phyloP scores from a whole-genome alignment of 92 coral and sea anemone species.

The Porites divaricata region DNA sequence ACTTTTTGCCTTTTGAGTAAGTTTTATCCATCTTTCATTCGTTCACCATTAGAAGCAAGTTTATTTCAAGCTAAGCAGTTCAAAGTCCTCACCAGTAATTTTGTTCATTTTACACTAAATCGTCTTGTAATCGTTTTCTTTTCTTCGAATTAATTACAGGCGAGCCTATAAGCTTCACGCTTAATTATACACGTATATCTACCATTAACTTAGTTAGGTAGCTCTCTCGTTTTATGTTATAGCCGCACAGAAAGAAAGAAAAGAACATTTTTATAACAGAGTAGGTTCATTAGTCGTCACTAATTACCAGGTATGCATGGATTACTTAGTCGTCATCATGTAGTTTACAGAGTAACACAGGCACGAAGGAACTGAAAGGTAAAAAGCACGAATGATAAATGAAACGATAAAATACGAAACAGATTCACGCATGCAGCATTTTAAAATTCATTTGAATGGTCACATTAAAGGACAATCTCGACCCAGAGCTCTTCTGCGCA shows the following conservation, averaged over 20 bases:
- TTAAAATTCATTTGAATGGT: background rate
- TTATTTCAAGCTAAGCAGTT: too few species aligned
- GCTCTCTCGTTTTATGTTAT: background rate
- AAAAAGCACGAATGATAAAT: conserved; percentile 38
- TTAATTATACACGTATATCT: background rate
- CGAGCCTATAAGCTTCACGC: background rate
- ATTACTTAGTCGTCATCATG: background rate
- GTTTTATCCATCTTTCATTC: too few species aligned
- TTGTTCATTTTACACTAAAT: background rate
- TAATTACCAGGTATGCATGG: conserved; percentile 19
- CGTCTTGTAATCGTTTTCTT: background rate
- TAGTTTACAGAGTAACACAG: conserved; percentile 36
- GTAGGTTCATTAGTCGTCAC: background rate
- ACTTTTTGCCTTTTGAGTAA: background rate
- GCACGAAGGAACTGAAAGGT: conserved; percentile 34
- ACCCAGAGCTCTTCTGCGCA: too few species aligned
- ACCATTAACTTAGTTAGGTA: background rate
- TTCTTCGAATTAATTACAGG: background rate
- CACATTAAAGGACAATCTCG: background rate
- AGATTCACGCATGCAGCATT: background rate
- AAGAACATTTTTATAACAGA: background rate
- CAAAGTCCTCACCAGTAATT: background rate
- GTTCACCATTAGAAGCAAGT: too few species aligned
- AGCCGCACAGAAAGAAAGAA: background rate
- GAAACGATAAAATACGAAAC: background rate